phyloP scores from a whole-genome alignment of 2,113 vertebrate genomes.

The Acrocephalus kingi region DNA sequence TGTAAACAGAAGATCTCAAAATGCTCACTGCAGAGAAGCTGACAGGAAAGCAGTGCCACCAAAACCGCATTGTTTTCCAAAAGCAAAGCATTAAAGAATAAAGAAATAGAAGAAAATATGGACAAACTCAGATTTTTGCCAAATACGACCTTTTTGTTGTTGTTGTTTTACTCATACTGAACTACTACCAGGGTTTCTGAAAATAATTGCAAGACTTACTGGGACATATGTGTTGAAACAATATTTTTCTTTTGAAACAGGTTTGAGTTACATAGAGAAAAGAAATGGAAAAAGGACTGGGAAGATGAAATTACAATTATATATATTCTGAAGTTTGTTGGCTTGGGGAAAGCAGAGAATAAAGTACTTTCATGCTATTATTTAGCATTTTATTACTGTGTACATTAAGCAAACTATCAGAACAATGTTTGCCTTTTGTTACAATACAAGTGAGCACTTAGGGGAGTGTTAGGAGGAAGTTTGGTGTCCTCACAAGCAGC shows the following conservation, averaged over 20 bases:
- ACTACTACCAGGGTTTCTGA: not conserved
- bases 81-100: not conserved
- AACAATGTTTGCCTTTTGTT: not conserved
- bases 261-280: not conserved
- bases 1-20: not conserved
- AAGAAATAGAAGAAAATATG: not conserved
- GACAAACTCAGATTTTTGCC: not conserved
- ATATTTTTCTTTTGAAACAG: not conserved
- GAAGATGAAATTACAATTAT: not conserved
- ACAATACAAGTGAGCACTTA: not conserved
- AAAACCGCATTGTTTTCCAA: not conserved
- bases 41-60: not conserved
- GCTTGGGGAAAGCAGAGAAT: not conserved
- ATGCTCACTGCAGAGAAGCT: accelerated
- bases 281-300: not conserved
- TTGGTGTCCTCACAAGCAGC: not conserved
- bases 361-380: not conserved
- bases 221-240: not conserved
- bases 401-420: not conserved
- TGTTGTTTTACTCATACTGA: not conserved
- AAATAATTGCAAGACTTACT: not conserved
- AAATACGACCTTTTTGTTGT: not conserved
- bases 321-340: not conserved
- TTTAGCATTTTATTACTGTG: not conserved
- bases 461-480: not conserved